Evolutionary conservation across 2,113 vertebrate genomes (phyloP), one percentile per base, ranked within the genome.

Genomic region (Tragelaphus buxtoni): DNA sequence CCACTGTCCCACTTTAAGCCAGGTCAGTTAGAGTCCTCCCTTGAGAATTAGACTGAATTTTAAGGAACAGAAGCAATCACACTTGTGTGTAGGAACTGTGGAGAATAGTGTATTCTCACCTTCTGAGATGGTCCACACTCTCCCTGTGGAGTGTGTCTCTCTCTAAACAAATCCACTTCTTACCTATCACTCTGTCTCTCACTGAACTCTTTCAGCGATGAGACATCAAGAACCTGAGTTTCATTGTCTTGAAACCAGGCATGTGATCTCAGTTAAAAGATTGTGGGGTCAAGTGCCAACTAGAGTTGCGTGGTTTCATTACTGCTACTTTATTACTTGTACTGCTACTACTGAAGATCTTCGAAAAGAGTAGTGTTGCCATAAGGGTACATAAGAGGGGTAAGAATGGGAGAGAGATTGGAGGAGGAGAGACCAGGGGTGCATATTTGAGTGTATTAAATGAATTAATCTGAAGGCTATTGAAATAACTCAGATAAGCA

Each of bases 1-100:
- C 0, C 0, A 0, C 5, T 2, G 3, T 56, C 16, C n/a, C 13
- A 17, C 11, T 79, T n/a, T n/a, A 58, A 88, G 26, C 18, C 42
- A 63, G 28, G 56, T 53, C 77, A 61, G 5, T 82, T 32, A n/a
- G 30, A 49, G 3, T 35, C 11, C 24, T 55, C 20, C 35, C 45
- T 76, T 72, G 42, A 56, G 22, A 82, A 81, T 88, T 56, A 56
- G 53, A 39, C 35, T 69, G 39, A 55, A 89, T 85, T 81, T 86
- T 56, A 82, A 72, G 60, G 47, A 92, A 35, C 22, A 72, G 76
- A 81, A 88, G 9, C 49, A 6, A 11, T 69, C 35, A 56, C 12
- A 11, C 16, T 56, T 18, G 8, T 49, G 32, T 18, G 6, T 39
- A n/a, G 69, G 39, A 81, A 2, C 28, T 24, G 13, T 65, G 26